A percentile compares a stretch with the other conserved stretches of the same genome.
phyloP scores from a whole-genome alignment of 1,140 invertebrate species.

The Thalassaphorura encarpata region DNA sequence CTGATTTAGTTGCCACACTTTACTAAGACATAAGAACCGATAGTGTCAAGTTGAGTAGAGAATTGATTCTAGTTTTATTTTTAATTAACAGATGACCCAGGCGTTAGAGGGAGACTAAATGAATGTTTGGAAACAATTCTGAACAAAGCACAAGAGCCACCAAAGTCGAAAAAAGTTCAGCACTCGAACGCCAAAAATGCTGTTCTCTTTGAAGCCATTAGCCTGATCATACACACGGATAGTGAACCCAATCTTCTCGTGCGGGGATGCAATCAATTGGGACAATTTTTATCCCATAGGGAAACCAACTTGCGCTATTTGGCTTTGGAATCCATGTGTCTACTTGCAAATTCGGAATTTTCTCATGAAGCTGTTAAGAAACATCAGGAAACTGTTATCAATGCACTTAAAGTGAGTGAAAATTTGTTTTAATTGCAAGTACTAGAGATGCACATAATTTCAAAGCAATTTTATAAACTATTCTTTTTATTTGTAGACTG shows the following conservation, averaged over 20 bases:
- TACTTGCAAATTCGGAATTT: slow-evolving; percentile 97
- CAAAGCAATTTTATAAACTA: slow-evolving; percentile 1
- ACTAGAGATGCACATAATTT: background rate
- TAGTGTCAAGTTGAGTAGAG: background rate
- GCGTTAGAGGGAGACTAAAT: slow-evolving; percentile 84
- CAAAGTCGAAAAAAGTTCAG: slow-evolving; percentile 99
- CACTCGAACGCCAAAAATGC: slow-evolving; percentile 99
- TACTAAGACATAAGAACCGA: slow-evolving; percentile 1
- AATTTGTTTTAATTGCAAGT: background rate
- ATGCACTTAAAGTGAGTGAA: slow-evolving; percentile 77
- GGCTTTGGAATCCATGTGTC: slow-evolving; percentile 98
- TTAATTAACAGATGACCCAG: slow-evolving; percentile 84
- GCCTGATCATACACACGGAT: slow-evolving; percentile 99
- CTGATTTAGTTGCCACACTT: background rate
- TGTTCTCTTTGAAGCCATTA: slow-evolving; percentile 98
- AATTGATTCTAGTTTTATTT: slow-evolving; percentile 23
- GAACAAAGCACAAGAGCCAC: slow-evolving; percentile 98
- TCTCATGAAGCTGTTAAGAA: slow-evolving; percentile 99
- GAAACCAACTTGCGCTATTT: slow-evolving; percentile 98
- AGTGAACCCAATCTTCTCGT: slow-evolving; percentile 95
- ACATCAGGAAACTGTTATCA: slow-evolving; percentile 98
- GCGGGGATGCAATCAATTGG: slow-evolving; percentile 95
- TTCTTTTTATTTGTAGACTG: slow-evolving; percentile 54
- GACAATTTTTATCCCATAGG: slow-evolving; percentile 95
- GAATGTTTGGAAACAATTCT: slow-evolving; percentile 99